A percentile compares a stretch with the other conserved stretches of the same genome.
phyloP scores from a whole-genome alignment of 2,888 invertebrate species.

The Sycophila texana region DNA sequence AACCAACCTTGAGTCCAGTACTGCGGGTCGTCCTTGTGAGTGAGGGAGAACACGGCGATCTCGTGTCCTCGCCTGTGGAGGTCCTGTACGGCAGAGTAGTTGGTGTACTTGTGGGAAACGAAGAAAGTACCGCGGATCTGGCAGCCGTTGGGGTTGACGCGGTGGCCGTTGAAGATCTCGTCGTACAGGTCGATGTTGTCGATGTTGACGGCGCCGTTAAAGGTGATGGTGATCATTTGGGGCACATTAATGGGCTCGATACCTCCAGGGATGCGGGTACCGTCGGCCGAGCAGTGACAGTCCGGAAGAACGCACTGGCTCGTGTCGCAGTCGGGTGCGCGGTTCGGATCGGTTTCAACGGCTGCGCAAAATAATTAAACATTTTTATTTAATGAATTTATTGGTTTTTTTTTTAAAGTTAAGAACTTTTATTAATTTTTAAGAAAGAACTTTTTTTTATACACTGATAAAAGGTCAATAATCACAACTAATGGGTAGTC shows the following conservation, averaged over 20 bases:
- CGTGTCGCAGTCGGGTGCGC: slow-evolving; percentile 93
- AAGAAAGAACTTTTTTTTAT: too few relatives aligned
- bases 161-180: slow-evolving; percentile 90
- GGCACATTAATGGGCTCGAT: slow-evolving; percentile 91
- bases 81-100: slow-evolving; percentile 93
- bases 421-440: too few relatives aligned
- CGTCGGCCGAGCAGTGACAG: slow-evolving; percentile 95
- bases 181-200: slow-evolving; percentile 95
- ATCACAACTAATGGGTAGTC: too few relatives aligned
- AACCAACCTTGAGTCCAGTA: slow-evolving; percentile 88
- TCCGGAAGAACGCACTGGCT: slow-evolving; percentile 92
- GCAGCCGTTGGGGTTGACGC: slow-evolving; percentile 92
- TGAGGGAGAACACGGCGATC: slow-evolving; percentile 93
- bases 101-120: slow-evolving; percentile 93
- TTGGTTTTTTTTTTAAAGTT: neutral
- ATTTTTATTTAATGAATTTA: neutral
- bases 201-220: slow-evolving; percentile 94
- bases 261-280: slow-evolving; percentile 90
- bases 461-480: too few relatives aligned
- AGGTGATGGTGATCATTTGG: slow-evolving; percentile 94
- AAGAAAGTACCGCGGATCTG: slow-evolving; percentile 93
- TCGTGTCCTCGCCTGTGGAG: slow-evolving; percentile 93
- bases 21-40: slow-evolving; percentile 93
- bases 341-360: slow-evolving; percentile 92
- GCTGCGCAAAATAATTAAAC: slow-evolving; percentile 78